phyloP scores from a whole-genome alignment of 2,888 invertebrate species.

The Polylopha cassiicola region DNA sequence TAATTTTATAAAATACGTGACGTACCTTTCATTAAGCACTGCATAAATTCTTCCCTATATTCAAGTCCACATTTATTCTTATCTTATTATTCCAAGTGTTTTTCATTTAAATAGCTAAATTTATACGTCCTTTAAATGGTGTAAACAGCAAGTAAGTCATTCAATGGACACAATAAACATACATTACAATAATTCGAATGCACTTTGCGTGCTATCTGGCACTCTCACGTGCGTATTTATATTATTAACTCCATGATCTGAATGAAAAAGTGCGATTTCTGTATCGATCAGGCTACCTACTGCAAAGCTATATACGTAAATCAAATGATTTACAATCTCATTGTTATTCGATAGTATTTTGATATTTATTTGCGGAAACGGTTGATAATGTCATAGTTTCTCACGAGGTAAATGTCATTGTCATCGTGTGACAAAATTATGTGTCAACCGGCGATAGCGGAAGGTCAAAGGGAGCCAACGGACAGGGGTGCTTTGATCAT shows the following conservation, averaged over 20 bases:
- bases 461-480: conserved; percentile 22
- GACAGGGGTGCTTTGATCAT: conserved; percentile 17
- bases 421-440: conserved; percentile 5
- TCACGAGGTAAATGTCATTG: conserved; percentile 2
- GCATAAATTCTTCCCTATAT: not conserved
- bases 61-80: conserved; percentile 1
- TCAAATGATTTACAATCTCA: conserved; percentile 20
- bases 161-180: conserved; percentile 35
- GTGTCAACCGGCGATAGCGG: conserved; percentile 1
- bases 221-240: conserved; percentile 39
- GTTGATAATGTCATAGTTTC: conserved; percentile 14
- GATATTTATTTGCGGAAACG: conserved; percentile 18
- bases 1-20: not conserved
- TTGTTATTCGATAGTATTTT: conserved; percentile 18
- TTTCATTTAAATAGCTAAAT: conserved; percentile 15
- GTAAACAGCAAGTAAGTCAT: conserved; percentile 25
- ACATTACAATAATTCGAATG: conserved; percentile 39
- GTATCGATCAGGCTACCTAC: conserved; percentile 21
- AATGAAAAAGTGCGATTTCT: conserved; percentile 32
- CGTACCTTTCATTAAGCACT: not conserved
- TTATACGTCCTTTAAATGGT: conserved; percentile 20
- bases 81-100: conserved; percentile 5
- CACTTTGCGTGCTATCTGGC: conserved; percentile 27
- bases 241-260: conserved; percentile 39
- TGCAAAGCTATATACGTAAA: conserved; percentile 18